phyloP scores from a whole-genome alignment of 2,888 invertebrate genomes.

The Rhagophthalmus giganteus region DNA sequence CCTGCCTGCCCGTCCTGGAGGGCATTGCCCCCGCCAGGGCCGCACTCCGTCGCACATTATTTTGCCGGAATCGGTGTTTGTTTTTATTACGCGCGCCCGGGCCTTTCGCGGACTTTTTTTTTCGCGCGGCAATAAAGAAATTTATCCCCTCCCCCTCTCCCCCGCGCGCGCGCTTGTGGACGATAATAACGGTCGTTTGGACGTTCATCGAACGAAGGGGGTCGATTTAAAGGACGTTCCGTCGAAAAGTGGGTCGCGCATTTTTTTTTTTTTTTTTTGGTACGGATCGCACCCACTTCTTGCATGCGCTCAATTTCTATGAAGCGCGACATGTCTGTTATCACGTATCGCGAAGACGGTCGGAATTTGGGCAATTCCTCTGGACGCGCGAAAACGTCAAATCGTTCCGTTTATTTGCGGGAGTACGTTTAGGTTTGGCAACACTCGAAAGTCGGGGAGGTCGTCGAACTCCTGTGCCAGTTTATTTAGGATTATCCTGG shows the following conservation, averaged over 20 bases:
- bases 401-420: conserved; percentile 25
- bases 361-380: conserved; percentile 4
- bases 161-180: too few species aligned
- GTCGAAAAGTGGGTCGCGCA: neutral
- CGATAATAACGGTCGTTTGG: too few species aligned
- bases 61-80: conserved; percentile 19
- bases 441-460: conserved; percentile 15
- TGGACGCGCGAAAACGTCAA: conserved; percentile 13
- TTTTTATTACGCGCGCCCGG: conserved; percentile 13
- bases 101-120: too few species aligned
- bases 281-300: conserved; percentile 17
- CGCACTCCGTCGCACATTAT: conserved; percentile 17
- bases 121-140: too few species aligned
- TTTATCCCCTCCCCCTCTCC: too few species aligned
- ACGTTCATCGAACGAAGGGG: too few species aligned
- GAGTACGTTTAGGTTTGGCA: conserved; percentile 24
- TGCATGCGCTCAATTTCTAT: conserved; percentile 17
- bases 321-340: conserved; percentile 11
- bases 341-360: conserved; percentile 18
- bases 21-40: conserved; percentile 29
- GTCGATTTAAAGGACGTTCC: neutral
- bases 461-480: conserved; percentile 23
- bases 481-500: conserved; percentile 23
- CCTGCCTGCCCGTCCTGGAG: conserved; percentile 25
- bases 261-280: conserved; percentile 1